Percentiles rank a stretch among this genome's conserved stretches.
Conservation (phyloP, 2,797 vertebrate species). For the Gallinago stenura region DNA sequence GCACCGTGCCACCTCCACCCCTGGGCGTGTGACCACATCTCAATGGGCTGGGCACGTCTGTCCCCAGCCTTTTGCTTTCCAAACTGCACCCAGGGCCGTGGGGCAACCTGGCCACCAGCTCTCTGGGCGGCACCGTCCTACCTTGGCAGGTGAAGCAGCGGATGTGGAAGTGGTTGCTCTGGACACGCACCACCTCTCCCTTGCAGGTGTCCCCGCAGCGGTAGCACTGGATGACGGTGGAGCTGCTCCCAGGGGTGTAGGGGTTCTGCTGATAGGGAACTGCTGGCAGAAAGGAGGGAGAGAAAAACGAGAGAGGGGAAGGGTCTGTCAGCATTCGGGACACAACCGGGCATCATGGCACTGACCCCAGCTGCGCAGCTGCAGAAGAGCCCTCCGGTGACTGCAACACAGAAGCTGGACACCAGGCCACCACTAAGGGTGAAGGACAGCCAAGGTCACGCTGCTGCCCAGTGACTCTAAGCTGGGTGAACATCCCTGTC, state of each 20-base stretch:
- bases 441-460: neutral
- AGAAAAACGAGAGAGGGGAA: neutral
- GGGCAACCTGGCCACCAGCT: neutral
- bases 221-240: conserved; percentile 92
- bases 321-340: neutral
- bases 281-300: conserved; percentile 68
- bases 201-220: conserved; percentile 94
- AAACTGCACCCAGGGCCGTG: neutral
- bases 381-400: fast-evolving
- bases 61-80: neutral
- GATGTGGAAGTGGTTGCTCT: conserved; percentile 97
- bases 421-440: neutral
- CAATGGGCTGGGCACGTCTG: fast-evolving
- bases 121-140: conserved; percentile 62
- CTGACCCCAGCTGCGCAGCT: neutral
- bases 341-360: fast-evolving
- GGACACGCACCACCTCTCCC: conserved; percentile 97
- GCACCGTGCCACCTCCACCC: neutral
- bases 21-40: fast-evolving
- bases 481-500: neutral
- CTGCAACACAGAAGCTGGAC: fast-evolving
- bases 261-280: conserved; percentile 88
- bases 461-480: fast-evolving
- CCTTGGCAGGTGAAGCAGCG: conserved; percentile 99
- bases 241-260: conserved; percentile 79